Conservation (phyloP, 2,113 vertebrate species). For the Noturus placidus region DNA sequence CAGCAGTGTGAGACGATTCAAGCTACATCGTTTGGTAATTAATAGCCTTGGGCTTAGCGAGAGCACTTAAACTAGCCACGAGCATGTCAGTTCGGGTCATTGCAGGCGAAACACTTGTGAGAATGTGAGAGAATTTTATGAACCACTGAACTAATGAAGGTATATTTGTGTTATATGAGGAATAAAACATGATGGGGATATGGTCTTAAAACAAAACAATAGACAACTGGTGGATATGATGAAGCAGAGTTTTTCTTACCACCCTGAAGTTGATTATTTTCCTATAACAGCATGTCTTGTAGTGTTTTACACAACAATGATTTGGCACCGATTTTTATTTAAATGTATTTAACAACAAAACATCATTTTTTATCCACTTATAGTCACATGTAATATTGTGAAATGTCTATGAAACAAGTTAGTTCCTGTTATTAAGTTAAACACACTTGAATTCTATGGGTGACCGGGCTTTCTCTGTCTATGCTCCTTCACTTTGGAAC, state of each 20-base stretch:
- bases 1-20: constrained; percentile 49
- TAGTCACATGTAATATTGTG: neutral
- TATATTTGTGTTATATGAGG: neutral
- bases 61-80: constrained; percentile 75
- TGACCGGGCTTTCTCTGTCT: too few species aligned
- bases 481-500: too few species aligned
- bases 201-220: neutral
- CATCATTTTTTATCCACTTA: neutral
- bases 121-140: neutral
- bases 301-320: neutral
- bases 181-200: neutral
- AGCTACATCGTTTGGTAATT: constrained; percentile 88
- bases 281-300: neutral
- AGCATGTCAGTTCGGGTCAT: constrained; percentile 71
- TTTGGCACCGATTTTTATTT: neutral
- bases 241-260: neutral
- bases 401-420: neutral
- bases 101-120: constrained; percentile 21
- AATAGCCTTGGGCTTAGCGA: constrained; percentile 79
- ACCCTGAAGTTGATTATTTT: neutral
- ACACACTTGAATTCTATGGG: too few species aligned
- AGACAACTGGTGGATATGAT: neutral
- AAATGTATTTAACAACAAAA: neutral
- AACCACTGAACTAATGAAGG: neutral
- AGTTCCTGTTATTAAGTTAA: neutral